Base-by-base conservation (phyloP, 2,888 invertebrate genomes). In the Pycnomerus fuliginosus region DNA sequence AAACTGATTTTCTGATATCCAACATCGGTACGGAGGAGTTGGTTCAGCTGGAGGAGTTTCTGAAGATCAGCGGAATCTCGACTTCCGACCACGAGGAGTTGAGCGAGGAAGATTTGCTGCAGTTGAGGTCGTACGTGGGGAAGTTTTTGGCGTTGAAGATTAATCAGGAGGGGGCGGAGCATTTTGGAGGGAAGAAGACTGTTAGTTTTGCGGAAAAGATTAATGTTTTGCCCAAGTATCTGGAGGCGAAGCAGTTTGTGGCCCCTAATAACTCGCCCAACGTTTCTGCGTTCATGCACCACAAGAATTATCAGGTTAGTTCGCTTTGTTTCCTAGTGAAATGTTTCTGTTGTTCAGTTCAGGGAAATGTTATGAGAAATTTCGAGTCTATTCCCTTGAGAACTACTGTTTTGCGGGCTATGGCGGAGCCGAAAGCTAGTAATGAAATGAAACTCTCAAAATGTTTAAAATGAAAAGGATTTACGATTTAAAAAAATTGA, bases 191-290 rank as follows among this genome's bases (percentile, higher is more conserved):
- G 62, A 79, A 80, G 61, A 88, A 88, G 69, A 83, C 83, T 53
- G 87, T 88, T 50, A 88, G 87, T 71, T 88, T 88, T 70, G 86
- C 86, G 32, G 81, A 79, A 68, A 82, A 79, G 67, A 76, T 73
- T 57, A 76, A 70, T 64, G 71, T 72, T 55, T 76, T 75, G 68
- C 74, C 75, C 54, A 76, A 75, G 63, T 76, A 78, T 53, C 75
- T 77, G 51, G 71, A 78, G 16, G 41, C 60, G 11, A 65, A 62
- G 42, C 64, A 65, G 27, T 60, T 61, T 58, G 73, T 77, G 25
- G 84, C 85, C 47, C 86, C 86, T 45, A 86, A 85, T 50, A 86
- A 86, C 69, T 86, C 86, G 27, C 85, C 86, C 31, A 85, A 85
- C 70, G 83, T 85, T 53, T 84, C 85, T 31, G 77, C 79, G 40